Evolutionary conservation across 2,888 invertebrate genomes (phyloP).

Genomic region (Drosophila acutilabella): DNA sequence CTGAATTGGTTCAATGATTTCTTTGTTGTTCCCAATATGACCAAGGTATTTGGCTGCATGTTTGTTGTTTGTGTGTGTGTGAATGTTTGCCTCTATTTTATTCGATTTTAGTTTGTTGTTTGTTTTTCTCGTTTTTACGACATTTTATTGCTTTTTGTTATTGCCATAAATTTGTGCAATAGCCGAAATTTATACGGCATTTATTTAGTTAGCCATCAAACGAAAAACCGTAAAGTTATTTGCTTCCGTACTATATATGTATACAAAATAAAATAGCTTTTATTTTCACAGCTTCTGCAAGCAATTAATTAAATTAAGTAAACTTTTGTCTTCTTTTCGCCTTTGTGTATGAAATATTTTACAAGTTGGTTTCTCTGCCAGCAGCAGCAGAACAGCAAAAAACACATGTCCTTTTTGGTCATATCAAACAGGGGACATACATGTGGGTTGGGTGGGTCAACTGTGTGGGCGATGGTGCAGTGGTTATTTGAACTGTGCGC

Average conservation of each 20-base stretch:
- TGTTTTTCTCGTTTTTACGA: constrained; percentile 21
- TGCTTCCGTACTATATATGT: not conserved
- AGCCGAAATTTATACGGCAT: constrained; percentile 52
- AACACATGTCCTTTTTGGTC: constrained; percentile 51
- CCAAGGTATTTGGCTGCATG: not conserved
- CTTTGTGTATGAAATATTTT: constrained; percentile 53
- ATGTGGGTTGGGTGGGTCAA: constrained; percentile 4
- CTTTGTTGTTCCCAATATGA: constrained; percentile 61
- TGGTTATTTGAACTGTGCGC: constrained; percentile 29
- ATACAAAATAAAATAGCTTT: constrained; percentile 17
- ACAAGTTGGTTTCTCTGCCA: constrained; percentile 22
- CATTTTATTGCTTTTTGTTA: constrained; percentile 46
- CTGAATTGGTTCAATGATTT: constrained; percentile 81
- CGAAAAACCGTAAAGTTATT: constrained; percentile 18
- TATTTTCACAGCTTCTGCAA: constrained; percentile 31
- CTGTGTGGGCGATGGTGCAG: not conserved
- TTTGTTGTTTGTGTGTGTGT: not conserved
- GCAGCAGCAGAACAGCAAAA: not conserved
- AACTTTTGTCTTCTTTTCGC: constrained; percentile 42
- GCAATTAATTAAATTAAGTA: constrained; percentile 60
- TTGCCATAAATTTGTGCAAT: constrained; percentile 56
- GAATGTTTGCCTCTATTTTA: constrained; percentile 40
- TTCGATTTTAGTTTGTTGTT: constrained; percentile 61
- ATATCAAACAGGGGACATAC: constrained; percentile 17
- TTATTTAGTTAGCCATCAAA: constrained; percentile 56